Evolutionary conservation across 2,113 vertebrate genomes (phyloP), one percentile per base, ranked within the genome.

Genomic region (Hippocampus guttulatus): DNA sequence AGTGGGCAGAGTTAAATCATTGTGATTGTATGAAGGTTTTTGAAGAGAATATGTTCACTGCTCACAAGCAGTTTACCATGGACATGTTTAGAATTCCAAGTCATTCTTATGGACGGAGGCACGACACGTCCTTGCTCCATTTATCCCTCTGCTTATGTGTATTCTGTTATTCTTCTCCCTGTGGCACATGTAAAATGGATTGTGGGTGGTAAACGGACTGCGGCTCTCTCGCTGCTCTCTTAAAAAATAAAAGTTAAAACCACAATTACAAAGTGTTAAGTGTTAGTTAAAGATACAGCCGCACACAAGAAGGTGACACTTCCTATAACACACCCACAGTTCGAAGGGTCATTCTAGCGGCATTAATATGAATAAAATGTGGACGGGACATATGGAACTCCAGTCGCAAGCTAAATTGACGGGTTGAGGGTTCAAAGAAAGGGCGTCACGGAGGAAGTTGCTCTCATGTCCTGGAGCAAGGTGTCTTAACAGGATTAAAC

Each of bases 401-500:
- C 71, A 23, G 16, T 80, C 2, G 9, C 41, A 61, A 30, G 27
- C 40, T 38, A 23, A 33, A 77, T 61, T 5, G 10, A 66, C 21
- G 18, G 77, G 82, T 88, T 86, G 83, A 84, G 68, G 55, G 85
- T 84, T 88, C 77, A 84, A 65, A 69, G 66, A 67, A 58, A 81
- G 75, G 85, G 78, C 66, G 68, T 84, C 62, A 66, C 71, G 67
- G 62, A 84, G 78, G 76, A 82, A 84, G 74, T 75, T 49, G 73
- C 68, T 27, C 73, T 69, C 80, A 73, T 70, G 79, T 86, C 88
- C 88, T 58, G 78, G 61, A 89, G 86, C 86, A 84, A 85, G 79
- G 84, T 84, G 81, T 72, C 74, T 87, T 84, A 90, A 86, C 83
- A 81, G 89, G 86, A 91, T 91, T 89, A 87, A 86, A 88, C 82